Conservation (phyloP, 2,888 invertebrate genomes). For the Drosophila pseudotalamancana region DNA sequence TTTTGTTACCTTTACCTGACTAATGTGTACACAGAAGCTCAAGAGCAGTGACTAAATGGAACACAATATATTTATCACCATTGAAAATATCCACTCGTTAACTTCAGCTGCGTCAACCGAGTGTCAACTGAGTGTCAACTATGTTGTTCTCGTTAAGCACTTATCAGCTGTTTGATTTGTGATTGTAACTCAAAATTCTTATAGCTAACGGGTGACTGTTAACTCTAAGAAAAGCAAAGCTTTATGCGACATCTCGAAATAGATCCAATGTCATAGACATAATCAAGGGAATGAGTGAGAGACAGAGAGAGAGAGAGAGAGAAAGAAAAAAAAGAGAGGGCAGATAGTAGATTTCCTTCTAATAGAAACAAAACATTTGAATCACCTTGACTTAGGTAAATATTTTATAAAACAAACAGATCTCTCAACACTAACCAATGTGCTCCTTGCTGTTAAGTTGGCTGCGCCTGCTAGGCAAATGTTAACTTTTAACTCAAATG, state of each 20-base stretch:
- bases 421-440: no score
- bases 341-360: no score
- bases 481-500: no score
- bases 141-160: not conserved
- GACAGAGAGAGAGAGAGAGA: not conserved
- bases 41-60: not conserved
- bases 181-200: not conserved
- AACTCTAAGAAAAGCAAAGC: no score
- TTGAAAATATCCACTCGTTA: not conserved
- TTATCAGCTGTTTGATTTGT: constrained; percentile 24
- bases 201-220: not conserved
- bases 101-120: constrained; percentile 9
- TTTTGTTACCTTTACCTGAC: not conserved
- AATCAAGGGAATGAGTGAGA: no score
- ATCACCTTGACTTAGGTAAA: no score
- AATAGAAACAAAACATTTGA: no score
- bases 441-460: not conserved
- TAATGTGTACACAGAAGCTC: not conserved
- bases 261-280: no score
- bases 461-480: not conserved
- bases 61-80: not conserved
- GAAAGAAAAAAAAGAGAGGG: not conserved
- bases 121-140: not conserved
- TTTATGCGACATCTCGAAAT: not conserved
- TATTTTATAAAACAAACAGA: no score